A percentile compares a stretch with the other conserved stretches of the same genome.
These are phyloP conservation scores for Meloidogyne exigua DNA, from an alignment of 1,140 invertebrate species.

Conservation along the genomic window DNA sequence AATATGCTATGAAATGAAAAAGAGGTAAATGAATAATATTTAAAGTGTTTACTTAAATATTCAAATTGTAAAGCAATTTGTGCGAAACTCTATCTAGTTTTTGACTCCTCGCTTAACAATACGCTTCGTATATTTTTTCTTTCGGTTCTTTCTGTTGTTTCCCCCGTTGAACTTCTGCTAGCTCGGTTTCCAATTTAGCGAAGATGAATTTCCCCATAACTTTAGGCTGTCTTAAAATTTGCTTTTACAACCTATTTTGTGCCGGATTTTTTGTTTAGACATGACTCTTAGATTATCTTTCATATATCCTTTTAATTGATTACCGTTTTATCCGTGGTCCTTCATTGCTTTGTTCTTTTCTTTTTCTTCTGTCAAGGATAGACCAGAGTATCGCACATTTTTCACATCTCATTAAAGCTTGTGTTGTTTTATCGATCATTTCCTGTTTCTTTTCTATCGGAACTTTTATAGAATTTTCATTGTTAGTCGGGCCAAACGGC, in stretches of 20 bases:
- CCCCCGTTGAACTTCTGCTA: background rate
- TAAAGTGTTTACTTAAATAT: background rate
- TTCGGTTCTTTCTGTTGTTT: background rate
- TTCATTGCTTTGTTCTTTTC: conserved; percentile 22
- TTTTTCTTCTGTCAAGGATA: conserved; percentile 14
- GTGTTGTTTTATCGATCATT: conserved; percentile 12
- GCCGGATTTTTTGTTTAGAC: no score
- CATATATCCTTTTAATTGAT: background rate
- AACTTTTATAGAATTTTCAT: background rate
- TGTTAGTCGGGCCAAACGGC: background rate
- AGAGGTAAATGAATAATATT: background rate
- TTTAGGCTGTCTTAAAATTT: background rate
- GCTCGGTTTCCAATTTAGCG: background rate
- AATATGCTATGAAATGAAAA: background rate
- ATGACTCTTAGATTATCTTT: no score
- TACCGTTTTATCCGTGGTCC: background rate
- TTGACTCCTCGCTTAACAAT: background rate
- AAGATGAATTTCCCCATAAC: conserved; percentile 26
- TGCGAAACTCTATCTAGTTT: background rate
- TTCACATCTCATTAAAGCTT: conserved; percentile 15
- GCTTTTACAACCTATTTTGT: background rate
- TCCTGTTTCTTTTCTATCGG: background rate
- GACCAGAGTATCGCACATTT: conserved; percentile 23
- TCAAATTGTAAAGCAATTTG: background rate
- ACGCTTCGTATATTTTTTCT: background rate